Evolutionary conservation across 2,888 invertebrate genomes (phyloP), one percentile per base, ranked within the genome.

Genomic region (Sicus ferrugineus): DNA sequence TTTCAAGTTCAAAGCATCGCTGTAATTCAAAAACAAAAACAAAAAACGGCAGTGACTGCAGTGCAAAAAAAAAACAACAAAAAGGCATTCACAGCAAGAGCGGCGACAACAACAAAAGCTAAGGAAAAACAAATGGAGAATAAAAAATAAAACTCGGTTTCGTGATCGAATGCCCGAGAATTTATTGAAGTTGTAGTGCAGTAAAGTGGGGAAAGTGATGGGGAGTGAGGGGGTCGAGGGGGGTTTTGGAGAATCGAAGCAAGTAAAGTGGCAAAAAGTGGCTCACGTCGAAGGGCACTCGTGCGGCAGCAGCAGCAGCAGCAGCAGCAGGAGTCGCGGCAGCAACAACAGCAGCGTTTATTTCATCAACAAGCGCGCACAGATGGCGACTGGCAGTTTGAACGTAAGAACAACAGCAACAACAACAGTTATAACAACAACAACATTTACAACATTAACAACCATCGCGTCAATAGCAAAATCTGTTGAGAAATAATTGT

Each of bases 251-350:
- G 42, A 42, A 42, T 54, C 26, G 66, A 26, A 21, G 66, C n/a
- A 59, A 38, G 19, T 30, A 50, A 64, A 50, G 48, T 42, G 63
- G 48, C 26, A 30, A 34, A 65, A 65, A 65, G 65, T 65, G 65
- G 65, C 65, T 58, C 67, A 67, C 59, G 67, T 67, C 50, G 67
- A 67, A 67, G 67, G 67, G 67, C 67, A 67, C 31, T 21, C 61
- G 61, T 61, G 61, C 26, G 23, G 65, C 54, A 9, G 42, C 65
- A 65, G 56, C 66, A 38, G 28, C 65, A 65, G 16, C 23, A 21
- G 19, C 26, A 56, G 42, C 56, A 56, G 56, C 66, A 38, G 28
- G 54, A 65, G 16, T n/a, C 11, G 19, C 26, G 42, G 42, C 56
- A 56, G 56, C 56, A 30, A 56, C 26, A 56, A 30, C 26, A 50